Percentiles rank a stretch among this genome's conserved stretches.
Evolutionary conservation across 2,797 vertebrate species (phyloP).

Genomic region (Perdix hodgsoniae): DNA sequence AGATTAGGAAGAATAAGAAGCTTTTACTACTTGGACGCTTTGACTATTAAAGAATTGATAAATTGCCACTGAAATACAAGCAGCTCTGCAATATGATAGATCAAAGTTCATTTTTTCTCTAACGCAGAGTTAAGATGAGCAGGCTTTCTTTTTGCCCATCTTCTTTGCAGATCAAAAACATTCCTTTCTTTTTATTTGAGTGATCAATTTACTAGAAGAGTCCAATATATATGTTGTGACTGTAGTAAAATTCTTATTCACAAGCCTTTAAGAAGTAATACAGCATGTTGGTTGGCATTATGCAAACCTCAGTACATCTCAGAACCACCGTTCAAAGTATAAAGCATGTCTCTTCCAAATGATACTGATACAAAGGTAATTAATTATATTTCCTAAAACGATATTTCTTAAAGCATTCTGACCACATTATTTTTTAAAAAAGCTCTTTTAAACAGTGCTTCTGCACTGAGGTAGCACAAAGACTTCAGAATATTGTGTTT

Average conservation of each 20-base stretch:
- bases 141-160: slow-evolving; percentile 36
- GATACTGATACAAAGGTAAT: neutral
- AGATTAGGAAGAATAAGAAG: slow-evolving; percentile 11
- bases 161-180: slow-evolving; percentile 53
- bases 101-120: slow-evolving; percentile 63
- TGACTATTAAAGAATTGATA: slow-evolving; percentile 62
- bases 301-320: neutral
- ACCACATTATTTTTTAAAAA: neutral
- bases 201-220: slow-evolving; percentile 31
- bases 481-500: neutral
- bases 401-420: slow-evolving; percentile 37
- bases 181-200: slow-evolving; percentile 58
- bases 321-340: neutral
- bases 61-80: slow-evolving; percentile 56
- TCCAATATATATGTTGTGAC: slow-evolving; percentile 5
- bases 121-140: slow-evolving; percentile 26
- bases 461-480: neutral
- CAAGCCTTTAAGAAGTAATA: neutral
- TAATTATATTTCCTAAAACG: neutral
- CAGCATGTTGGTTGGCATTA: neutral
- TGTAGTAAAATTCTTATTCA: slow-evolving; percentile 40
- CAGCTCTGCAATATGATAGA: slow-evolving; percentile 47
- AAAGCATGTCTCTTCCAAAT: neutral
- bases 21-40: slow-evolving; percentile 49
- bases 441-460: neutral